Conservation (phyloP, 2,888 invertebrate species). For the Erebia epiphron region DNA sequence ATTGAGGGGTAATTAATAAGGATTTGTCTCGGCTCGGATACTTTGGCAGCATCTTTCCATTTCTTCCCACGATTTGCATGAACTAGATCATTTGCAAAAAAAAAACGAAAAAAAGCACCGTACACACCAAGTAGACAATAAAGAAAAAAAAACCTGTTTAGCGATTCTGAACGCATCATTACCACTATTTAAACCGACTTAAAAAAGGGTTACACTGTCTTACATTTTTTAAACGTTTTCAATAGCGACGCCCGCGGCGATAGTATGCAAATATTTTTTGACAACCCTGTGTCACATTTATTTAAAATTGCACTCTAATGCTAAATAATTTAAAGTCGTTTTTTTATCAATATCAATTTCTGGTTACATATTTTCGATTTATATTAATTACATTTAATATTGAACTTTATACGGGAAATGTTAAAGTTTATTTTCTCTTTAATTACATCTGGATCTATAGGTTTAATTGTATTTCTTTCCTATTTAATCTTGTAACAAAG, state of each 20-base stretch:
- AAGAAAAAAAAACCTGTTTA: conserved; percentile 80
- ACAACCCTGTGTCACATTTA: conserved; percentile 27
- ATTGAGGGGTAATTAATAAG: conserved; percentile 35
- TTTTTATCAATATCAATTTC: neutral
- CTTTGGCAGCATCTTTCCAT: conserved; percentile 5
- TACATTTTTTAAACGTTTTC: conserved; percentile 1
- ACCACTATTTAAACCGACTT: conserved; percentile 43
- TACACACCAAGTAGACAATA: conserved; percentile 45
- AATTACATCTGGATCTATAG: neutral
- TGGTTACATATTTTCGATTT: neutral
- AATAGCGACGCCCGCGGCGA: conserved; percentile 42
- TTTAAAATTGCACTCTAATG: conserved; percentile 30
- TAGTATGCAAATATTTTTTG: conserved; percentile 45
- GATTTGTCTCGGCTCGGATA: conserved; percentile 35
- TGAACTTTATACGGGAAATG: neutral
- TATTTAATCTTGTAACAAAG: neutral
- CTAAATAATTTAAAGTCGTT: neutral
- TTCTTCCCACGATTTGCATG: conserved; percentile 39
- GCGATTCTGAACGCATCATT: conserved; percentile 60
- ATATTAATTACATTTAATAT: neutral
- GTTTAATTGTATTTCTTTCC: neutral
- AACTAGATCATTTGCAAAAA: conserved; percentile 57
- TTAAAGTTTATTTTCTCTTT: neutral
- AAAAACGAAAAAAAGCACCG: conserved; percentile 58
- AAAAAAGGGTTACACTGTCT: conserved; percentile 5